Percentiles rank a stretch among this genome's conserved stretches.
Evolutionary conservation across 2,113 vertebrate species (phyloP).

Genomic region (Stegastes partitus): DNA sequence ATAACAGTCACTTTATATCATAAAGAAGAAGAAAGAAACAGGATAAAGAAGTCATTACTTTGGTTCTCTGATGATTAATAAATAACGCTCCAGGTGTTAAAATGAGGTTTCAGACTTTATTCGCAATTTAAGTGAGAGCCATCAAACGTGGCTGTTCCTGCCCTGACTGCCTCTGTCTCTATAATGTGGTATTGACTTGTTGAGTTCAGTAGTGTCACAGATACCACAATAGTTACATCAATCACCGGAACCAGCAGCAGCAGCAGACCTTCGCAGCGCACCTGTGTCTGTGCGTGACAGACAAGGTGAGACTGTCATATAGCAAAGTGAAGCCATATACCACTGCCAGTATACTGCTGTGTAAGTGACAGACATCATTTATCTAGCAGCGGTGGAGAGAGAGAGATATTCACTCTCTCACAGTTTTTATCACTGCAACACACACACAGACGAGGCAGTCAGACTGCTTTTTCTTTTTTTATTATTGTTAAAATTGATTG

Average conservation of each 20-base stretch:
- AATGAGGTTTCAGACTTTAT: background rate
- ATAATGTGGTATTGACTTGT: background rate
- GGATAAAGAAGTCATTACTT: background rate
- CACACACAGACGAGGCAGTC: background rate
- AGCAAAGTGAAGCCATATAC: constrained; percentile 53
- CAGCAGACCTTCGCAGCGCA: constrained; percentile 5
- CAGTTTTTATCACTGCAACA: constrained; percentile 7
- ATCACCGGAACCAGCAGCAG: constrained; percentile 24
- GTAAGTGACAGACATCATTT: constrained; percentile 58
- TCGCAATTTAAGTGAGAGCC: background rate
- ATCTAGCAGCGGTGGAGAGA: constrained; percentile 22
- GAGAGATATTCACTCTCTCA: constrained; percentile 8
- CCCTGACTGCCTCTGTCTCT: background rate
- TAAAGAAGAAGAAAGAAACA: background rate
- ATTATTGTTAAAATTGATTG: constrained; percentile 18
- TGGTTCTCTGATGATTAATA: background rate
- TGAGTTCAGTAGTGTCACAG: constrained; percentile 24
- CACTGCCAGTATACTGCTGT: constrained; percentile 41
- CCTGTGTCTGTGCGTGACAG: constrained; percentile 24
- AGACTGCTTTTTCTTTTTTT: background rate
- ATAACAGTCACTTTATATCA: no score
- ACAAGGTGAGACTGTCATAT: constrained; percentile 52
- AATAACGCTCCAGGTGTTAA: background rate
- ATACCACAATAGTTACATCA: constrained; percentile 29
- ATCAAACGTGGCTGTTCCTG: background rate